Base-by-base conservation (phyloP, 2,888 invertebrate genomes). In the Argyresthia albistria region DNA sequence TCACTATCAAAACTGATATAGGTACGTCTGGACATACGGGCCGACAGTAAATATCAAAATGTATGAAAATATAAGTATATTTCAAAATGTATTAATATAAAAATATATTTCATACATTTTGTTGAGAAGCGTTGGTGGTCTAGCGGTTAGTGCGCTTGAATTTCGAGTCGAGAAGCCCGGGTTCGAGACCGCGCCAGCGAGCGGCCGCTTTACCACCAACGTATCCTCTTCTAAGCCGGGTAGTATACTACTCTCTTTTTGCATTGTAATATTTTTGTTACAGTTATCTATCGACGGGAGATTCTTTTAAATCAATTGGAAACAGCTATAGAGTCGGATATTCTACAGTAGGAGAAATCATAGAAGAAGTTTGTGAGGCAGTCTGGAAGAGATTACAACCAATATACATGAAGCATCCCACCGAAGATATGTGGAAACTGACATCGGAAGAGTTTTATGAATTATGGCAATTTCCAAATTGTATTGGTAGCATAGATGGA, bases 381-480 rank as follows among this genome's bases (percentile, higher is more conserved):
- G 56, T 60, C 50, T 58, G 55, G 52, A 50, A 55, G 45, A 25
- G 45, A 51, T 49, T 59, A 46, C 55, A 56, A 51, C 49, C 55
- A 15, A 52, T 49, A 36, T 55, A 51, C 53, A 52, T 58, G 54
- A 52, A 56, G 39, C 25, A 50, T 15, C 58, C 56, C 37, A 56
- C 57, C 45, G 46, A 54, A 57, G 46, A 51, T 54, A 56, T 49
- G 14, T 56, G 56, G 56, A 47, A 16, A 49, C 43, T 54, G 14
- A 52, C 53, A 10, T 57, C 50, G 51, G 12, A 52, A 7, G 55
- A 53, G 15, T 59, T 53, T 47, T 49, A 51, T 49, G 47, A 53
- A 49, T 53, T 42, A 15, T 57, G 55, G 57, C 51, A 56, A 37
- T 59, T 57, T 50, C 57, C 58, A 12, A 59, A 59, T 50, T 58